Evolutionary conservation across 53 echinoderm and acorn worm genomes (phyloP), one percentile per base, ranked within the genome.

Genomic region (Holothuria leucospilota): DNA sequence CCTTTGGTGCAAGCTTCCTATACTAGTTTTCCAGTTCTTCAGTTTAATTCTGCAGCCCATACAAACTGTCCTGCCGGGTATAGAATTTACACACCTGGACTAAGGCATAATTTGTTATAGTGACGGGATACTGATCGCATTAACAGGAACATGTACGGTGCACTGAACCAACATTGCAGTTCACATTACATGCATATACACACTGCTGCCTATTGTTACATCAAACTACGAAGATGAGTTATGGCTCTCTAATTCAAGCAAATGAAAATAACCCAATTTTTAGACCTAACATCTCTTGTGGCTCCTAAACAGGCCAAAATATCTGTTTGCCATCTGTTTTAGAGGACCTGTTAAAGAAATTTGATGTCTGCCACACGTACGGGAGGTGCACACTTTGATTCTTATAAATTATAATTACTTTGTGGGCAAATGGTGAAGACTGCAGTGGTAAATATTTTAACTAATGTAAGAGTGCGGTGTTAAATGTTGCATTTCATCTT

Each of bases 71-170:
- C 75, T 75, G 75, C 75, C 52, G 75, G 51, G 75, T 41, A n/a
- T 11, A 14, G 13, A 75, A 52, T 46, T 52, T 52, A 75, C 52
- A 75, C 75, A 75, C 75, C 75, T 75, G 75, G 75, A 75, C 75
- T 24, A 5, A 8, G 16, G 20, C 46, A 21, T 75, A 75, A 42
- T 75, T 49, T 75, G 27, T 42, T n/a, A n/a, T n/a, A 20, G 39
- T 71, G 34, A 41, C 39, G 70, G 70, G 34, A 70, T 41, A 30
- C 70, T 70, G 70, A 70, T 70, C 70, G 18, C 41, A 70, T 70
- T 70, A 70, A 13, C 70, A 70, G 70, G 40, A 40, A 18, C 26
- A 9, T 0, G 56, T 4, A 56, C 0, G 56, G 56, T 56, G 56
- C 56, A 56, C 56, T 56, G 56, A 56, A 56, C 56, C 56, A 56